phyloP scores from a whole-genome alignment of 2,888 invertebrate species.

The Acanthosepion lycidas region DNA sequence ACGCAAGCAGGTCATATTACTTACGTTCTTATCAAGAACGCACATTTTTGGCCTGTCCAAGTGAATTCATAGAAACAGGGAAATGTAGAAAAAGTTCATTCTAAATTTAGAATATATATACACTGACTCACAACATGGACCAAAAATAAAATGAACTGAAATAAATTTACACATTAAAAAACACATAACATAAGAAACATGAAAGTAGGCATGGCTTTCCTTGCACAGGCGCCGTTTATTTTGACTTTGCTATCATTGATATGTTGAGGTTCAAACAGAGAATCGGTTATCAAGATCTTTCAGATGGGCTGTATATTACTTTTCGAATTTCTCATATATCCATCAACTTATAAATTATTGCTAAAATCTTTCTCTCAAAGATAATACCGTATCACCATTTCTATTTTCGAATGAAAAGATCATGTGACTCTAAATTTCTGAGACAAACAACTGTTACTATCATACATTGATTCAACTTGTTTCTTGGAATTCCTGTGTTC shows the following conservation, averaged over 20 bases:
- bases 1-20: not conserved
- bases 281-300: not conserved
- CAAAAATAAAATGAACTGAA: not conserved
- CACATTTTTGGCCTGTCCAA: slow-evolving; percentile 5
- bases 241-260: not conserved
- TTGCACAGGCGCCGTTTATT: not conserved
- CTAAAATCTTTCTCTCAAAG: not conserved
- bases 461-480: not conserved
- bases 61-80: not conserved
- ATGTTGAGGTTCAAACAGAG: not conserved
- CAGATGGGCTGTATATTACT: not conserved
- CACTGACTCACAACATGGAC: too few species aligned
- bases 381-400: not conserved
- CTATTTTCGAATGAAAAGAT: not conserved
- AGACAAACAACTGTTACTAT: not conserved
- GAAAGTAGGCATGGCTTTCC: not conserved
- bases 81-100: not conserved
- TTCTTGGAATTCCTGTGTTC: too few species aligned
- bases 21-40: not conserved
- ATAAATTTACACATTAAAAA: too few species aligned
- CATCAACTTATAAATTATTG: not conserved
- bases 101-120: not conserved
- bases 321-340: not conserved
- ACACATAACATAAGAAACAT: not conserved
- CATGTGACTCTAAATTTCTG: not conserved